Evolutionary conservation across 2,113 vertebrate species (phyloP).

Genomic region (Centropristis striata): DNA sequence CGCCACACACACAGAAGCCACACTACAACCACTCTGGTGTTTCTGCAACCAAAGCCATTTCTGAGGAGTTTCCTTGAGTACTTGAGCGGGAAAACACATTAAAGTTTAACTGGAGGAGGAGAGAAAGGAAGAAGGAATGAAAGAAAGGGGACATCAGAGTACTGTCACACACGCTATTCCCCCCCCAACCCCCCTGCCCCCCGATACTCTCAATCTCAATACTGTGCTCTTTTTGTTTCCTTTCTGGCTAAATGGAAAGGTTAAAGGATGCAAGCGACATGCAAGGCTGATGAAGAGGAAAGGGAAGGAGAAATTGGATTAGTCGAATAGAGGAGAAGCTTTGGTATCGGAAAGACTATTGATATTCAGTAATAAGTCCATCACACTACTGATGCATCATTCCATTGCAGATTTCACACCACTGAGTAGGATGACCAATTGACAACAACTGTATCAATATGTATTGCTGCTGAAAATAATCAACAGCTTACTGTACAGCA

Average conservation of each 20-base stretch:
- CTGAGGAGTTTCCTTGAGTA: slow-evolving; percentile 81
- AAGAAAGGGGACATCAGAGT: slow-evolving; percentile 62
- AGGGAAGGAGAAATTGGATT: slow-evolving; percentile 3
- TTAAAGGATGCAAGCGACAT: slow-evolving; percentile 12
- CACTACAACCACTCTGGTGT: slow-evolving; percentile 71
- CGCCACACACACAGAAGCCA: slow-evolving; percentile 56
- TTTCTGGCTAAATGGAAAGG: slow-evolving; percentile 25
- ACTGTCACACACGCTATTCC: slow-evolving; percentile 49
- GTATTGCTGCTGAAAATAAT: slow-evolving; percentile 8
- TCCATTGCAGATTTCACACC: slow-evolving; percentile 10
- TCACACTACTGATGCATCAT: slow-evolving; percentile 21
- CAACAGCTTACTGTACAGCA: slow-evolving; percentile 12
- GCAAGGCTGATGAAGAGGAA: slow-evolving; percentile 9
- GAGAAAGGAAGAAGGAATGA: slow-evolving; percentile 56
- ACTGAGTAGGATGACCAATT: neutral
- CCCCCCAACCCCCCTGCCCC: too few relatives aligned
- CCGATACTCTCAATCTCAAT: slow-evolving; percentile 6
- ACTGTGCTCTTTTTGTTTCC: slow-evolving; percentile 8
- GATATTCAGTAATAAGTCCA: slow-evolving; percentile 54
- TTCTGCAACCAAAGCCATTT: slow-evolving; percentile 86
- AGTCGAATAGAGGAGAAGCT: slow-evolving; percentile 3
- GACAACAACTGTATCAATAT: slow-evolving; percentile 2
- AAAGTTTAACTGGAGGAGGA: slow-evolving; percentile 80
- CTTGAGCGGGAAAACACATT: slow-evolving; percentile 81
- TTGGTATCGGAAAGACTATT: slow-evolving; percentile 37